Evolutionary conservation across 2,888 invertebrate genomes (phyloP).

Genomic region (Aspidiotus rigidus): DNA sequence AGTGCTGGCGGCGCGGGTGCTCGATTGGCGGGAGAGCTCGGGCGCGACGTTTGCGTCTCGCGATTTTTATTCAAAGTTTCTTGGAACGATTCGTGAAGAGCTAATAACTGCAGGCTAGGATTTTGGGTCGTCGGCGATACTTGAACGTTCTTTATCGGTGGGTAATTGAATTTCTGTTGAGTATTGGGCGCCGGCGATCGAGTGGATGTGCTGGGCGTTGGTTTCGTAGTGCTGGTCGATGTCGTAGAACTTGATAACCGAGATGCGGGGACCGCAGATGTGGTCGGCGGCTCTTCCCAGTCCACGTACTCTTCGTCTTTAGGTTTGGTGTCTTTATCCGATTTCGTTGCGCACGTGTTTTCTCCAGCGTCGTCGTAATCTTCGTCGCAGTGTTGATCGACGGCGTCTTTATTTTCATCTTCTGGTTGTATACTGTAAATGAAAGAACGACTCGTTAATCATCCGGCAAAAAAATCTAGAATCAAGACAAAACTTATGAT

Average conservation of each 20-base stretch:
- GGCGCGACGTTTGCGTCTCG: constrained; percentile 33
- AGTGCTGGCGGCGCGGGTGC: background rate
- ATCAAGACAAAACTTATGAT: no score
- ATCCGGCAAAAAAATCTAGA: no score
- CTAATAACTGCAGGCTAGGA: constrained; percentile 39
- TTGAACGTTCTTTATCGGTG: constrained; percentile 20
- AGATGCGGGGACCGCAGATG: constrained; percentile 9
- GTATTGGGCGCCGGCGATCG: constrained; percentile 37
- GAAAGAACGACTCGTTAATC: no score
- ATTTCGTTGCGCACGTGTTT: constrained; percentile 32
- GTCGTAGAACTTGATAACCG: constrained; percentile 40
- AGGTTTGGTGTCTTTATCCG: constrained; percentile 23
- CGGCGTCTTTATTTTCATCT: constrained; percentile 12
- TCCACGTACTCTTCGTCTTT: constrained; percentile 34
- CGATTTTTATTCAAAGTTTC: constrained; percentile 38
- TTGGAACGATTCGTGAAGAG: constrained; percentile 40
- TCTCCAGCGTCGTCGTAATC: constrained; percentile 30
- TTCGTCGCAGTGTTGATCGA: constrained; percentile 17
- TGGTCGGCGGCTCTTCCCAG: constrained; percentile 33
- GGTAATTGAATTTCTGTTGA: constrained; percentile 34
- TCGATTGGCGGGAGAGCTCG: constrained; percentile 33
- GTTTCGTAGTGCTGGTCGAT: constrained; percentile 42
- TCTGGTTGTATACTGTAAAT: constrained; percentile 21
- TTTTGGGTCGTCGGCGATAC: constrained; percentile 37
- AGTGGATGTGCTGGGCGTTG: constrained; percentile 39